phyloP scores from a whole-genome alignment of 2,888 invertebrate genomes.

The Parnassius smintheus region DNA sequence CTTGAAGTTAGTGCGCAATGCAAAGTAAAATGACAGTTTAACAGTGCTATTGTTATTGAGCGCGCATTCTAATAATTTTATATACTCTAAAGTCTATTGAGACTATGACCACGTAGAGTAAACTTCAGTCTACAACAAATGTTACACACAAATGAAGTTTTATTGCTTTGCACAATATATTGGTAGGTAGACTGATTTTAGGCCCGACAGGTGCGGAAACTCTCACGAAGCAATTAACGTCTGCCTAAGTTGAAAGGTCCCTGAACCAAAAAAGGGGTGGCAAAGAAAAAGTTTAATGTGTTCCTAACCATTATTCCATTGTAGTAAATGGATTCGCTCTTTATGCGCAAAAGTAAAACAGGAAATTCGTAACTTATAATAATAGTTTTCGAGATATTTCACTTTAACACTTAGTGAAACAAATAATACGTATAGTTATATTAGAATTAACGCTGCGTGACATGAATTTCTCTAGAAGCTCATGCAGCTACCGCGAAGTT shows the following conservation, averaged over 20 bases:
- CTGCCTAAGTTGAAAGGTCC: slow-evolving; percentile 64
- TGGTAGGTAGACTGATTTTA: slow-evolving; percentile 41
- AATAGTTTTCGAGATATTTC: slow-evolving; percentile 31
- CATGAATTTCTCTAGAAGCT: slow-evolving; percentile 59
- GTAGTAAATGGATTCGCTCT: slow-evolving; percentile 20
- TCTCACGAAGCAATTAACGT: slow-evolving; percentile 78
- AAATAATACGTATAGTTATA: slow-evolving; percentile 28
- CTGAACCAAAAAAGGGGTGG: slow-evolving; percentile 55
- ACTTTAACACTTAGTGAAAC: slow-evolving; percentile 26
- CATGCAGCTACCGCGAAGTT: slow-evolving; percentile 56
- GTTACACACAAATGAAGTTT: slow-evolving; percentile 26
- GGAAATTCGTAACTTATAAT: slow-evolving; percentile 3
- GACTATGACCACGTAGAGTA: background rate
- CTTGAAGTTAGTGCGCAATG: too few relatives aligned
- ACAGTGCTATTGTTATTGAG: too few relatives aligned
- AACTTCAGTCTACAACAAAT: slow-evolving; percentile 12
- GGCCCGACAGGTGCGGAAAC: slow-evolving; percentile 58
- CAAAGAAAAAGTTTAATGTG: slow-evolving; percentile 40
- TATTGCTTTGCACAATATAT: slow-evolving; percentile 58
- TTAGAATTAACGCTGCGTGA: slow-evolving; percentile 59
- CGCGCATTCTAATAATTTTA: too few relatives aligned
- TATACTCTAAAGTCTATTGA: too few relatives aligned
- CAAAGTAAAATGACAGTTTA: too few relatives aligned
- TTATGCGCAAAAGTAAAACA: slow-evolving; percentile 21
- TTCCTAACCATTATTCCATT: slow-evolving; percentile 30